Base-by-base conservation (phyloP, 2,888 invertebrate species). In the Petrophora chlorosata region DNA sequence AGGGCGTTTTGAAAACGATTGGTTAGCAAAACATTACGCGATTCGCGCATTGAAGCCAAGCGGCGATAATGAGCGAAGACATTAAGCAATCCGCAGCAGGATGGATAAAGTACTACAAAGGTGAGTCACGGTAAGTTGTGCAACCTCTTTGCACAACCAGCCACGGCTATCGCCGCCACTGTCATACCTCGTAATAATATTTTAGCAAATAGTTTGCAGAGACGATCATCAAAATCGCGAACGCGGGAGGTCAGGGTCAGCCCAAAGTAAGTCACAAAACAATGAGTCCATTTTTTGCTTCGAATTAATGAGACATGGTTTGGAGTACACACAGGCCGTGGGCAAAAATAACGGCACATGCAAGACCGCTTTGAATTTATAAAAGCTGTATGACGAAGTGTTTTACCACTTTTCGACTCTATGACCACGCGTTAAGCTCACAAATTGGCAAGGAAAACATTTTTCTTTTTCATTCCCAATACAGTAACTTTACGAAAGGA, bases 111-210 rank as follows among this genome's bases (percentile, higher is more conserved):
- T 74, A 68, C 76, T 72, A 70, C 65, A 63, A 54, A 70, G 70
- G 80, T 86, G 87, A 87, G 75, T 86, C 85, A 88, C 73, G 62
- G 63, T 59, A 53, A 41, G 61, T 88, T 86, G 80, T 80, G 86
- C 79, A 88, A 89, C 64, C 58, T 59, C 64, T 82, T 83, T 80
- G 78, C 85, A 83, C 81, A 85, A 85, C 78, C 74, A 73, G 72
- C 63, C 70, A 59, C 51, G 65, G 71, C 69, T 70, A 73, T 75
- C 65, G 60, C 54, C 50, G 67, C 62, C 63, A 64, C 76, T 69
- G 72, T 66, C 70, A 67, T 63, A 72, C 64, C 65, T 63, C 65
- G 69, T 73, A 68, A 75, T 63, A 67, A 59, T 48, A 26, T 39
- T 14, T 39, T 17, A 50, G 40, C 29, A 50, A 39, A 48, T 30